Percentiles rank a stretch among this genome's conserved stretches.
Evolutionary conservation across 2,888 invertebrate species (phyloP).

Genomic region (Agonopterix heracliana): DNA sequence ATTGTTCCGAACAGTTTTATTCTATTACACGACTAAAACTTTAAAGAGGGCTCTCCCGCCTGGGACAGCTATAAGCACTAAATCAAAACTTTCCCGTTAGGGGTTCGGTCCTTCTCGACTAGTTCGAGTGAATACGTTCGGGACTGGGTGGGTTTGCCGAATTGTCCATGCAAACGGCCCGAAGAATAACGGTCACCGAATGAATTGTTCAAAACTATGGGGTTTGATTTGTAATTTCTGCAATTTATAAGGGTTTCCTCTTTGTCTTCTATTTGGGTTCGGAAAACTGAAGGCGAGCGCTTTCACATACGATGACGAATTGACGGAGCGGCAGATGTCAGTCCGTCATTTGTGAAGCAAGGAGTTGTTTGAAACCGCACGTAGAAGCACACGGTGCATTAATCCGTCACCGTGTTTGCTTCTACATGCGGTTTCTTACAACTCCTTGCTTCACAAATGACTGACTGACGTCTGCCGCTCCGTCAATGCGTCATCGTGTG

Average conservation of each 20-base stretch:
- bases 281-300: not conserved
- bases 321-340: too few relatives aligned
- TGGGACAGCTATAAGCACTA: constrained; percentile 70
- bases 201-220: constrained; percentile 24
- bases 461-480: too few relatives aligned
- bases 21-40: constrained; percentile 69
- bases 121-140: constrained; percentile 57
- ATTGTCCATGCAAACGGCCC: constrained; percentile 44
- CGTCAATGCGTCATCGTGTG: too few relatives aligned
- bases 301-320: too few relatives aligned
- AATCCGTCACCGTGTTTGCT: too few relatives aligned
- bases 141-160: constrained; percentile 39
- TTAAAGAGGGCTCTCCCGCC: constrained; percentile 61
- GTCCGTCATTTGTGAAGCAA: too few relatives aligned
- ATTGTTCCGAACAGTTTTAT: constrained; percentile 69
- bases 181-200: constrained; percentile 32
- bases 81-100: constrained; percentile 71
- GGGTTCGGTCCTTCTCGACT: constrained; percentile 37
- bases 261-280: not conserved
- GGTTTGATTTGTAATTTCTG: constrained; percentile 7
- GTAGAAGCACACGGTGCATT: too few relatives aligned
- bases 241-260: constrained; percentile 9
- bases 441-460: too few relatives aligned
- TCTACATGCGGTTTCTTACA: too few relatives aligned
- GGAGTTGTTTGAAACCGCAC: too few relatives aligned